Conservation (phyloP, 35 echinoderm and acorn worm genomes). For the Heliocidaris tuberculata region DNA sequence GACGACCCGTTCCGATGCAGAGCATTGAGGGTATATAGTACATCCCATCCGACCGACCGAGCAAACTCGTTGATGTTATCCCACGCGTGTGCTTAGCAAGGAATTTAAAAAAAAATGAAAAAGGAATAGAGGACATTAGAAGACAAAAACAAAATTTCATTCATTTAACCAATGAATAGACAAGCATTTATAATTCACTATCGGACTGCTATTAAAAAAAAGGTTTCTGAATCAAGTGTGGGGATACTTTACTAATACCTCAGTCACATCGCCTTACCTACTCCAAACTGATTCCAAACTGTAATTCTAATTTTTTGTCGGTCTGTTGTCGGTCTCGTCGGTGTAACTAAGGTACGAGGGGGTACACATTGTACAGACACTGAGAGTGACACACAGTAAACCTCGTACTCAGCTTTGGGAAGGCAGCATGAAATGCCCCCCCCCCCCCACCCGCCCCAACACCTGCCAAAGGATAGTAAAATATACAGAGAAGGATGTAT, state of each 20-base stretch:
- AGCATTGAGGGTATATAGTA: conserved; percentile 49
- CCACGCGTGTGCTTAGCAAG: conserved; percentile 40
- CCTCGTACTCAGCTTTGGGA: too few relatives aligned
- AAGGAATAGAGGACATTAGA: neutral
- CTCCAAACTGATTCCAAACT: neutral
- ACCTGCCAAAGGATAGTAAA: too few relatives aligned
- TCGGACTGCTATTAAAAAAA: too few relatives aligned
- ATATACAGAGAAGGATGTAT: too few relatives aligned
- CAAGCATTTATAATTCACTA: too few relatives aligned
- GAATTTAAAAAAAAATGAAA: neutral
- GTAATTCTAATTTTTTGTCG: too few relatives aligned
- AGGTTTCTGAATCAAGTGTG: neutral
- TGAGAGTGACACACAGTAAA: too few relatives aligned
- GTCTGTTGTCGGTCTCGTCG: too few relatives aligned
- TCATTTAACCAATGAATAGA: neutral
- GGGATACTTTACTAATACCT: neutral
- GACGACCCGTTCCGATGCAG: conserved; percentile 42
- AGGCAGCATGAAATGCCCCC: too few relatives aligned
- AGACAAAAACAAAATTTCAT: neutral
- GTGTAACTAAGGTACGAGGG: too few relatives aligned
- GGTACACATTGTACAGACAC: too few relatives aligned
- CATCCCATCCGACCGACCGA: conserved; percentile 51
- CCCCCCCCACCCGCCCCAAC: too few relatives aligned
- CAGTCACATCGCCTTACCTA: neutral
- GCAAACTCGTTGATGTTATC: conserved; percentile 57